Percentiles rank a stretch among this genome's conserved stretches.
Evolutionary conservation across 2,888 invertebrate species (phyloP).

Genomic region (Sialis lutaria): DNA sequence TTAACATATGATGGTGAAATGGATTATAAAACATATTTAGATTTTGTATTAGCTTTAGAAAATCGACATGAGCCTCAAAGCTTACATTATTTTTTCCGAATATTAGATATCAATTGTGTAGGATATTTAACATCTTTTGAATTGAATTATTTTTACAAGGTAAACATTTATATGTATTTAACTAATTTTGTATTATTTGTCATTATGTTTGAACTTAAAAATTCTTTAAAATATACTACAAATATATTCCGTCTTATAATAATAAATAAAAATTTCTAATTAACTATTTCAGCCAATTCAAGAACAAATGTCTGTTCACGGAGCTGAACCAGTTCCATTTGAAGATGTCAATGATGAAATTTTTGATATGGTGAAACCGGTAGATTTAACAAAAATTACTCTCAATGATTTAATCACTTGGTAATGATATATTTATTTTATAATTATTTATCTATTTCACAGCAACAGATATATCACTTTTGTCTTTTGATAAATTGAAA

Average conservation of each 20-base stretch:
- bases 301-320: slow-evolving; percentile 73
- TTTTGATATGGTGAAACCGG: slow-evolving; percentile 93
- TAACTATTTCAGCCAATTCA: slow-evolving; percentile 55
- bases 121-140: slow-evolving; percentile 83
- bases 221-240: background rate
- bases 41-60: slow-evolving; percentile 84
- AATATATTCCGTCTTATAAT: background rate
- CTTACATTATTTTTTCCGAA: slow-evolving; percentile 76
- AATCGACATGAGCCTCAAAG: slow-evolving; percentile 84
- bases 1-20: slow-evolving; percentile 88
- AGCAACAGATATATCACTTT: too few species aligned
- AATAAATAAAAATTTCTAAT: background rate
- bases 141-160: slow-evolving; percentile 82
- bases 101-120: slow-evolving; percentile 74
- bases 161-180: slow-evolving; percentile 17
- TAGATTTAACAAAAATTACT: slow-evolving; percentile 67
- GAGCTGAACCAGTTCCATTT: slow-evolving; percentile 79
- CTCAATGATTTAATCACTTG: slow-evolving; percentile 66
- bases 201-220: background rate
- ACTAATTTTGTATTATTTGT: background rate
- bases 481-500: too few species aligned
- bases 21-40: slow-evolving; percentile 94
- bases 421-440: slow-evolving; percentile 21
- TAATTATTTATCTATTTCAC: background rate
- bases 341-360: slow-evolving; percentile 94